phyloP scores from a whole-genome alignment of 2,113 vertebrate species.

The Prietella phreatophila region DNA sequence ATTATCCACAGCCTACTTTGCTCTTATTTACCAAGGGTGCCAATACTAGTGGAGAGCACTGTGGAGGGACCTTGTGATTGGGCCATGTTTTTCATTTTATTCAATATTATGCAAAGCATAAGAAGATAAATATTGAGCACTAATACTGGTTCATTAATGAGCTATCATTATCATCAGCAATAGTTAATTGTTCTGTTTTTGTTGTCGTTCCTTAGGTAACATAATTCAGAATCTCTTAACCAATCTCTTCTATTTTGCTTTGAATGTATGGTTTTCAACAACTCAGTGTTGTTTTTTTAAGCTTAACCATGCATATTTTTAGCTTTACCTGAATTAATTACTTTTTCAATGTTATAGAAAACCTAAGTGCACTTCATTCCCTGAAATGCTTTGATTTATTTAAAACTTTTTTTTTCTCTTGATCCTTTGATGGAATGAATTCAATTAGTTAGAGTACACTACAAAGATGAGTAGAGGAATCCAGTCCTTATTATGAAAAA shows the following conservation, averaged over 20 bases:
- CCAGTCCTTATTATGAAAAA: constrained; percentile 67
- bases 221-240: background rate
- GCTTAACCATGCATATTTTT: background rate
- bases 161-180: background rate
- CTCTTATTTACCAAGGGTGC: too few species aligned
- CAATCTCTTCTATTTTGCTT: background rate
- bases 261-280: background rate
- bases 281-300: background rate
- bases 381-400: constrained; percentile 43
- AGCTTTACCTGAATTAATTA: background rate
- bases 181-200: background rate
- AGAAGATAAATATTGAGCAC: background rate
- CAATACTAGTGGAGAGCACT: too few species aligned
- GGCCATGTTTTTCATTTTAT: too few species aligned
- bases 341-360: background rate
- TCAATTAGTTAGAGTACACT: constrained; percentile 69
- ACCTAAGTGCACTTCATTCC: constrained; percentile 25
- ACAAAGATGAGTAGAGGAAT: constrained; percentile 67
- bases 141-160: background rate
- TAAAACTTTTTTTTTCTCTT: constrained; percentile 35
- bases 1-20: too few species aligned
- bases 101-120: background rate
- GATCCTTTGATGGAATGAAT: constrained; percentile 72
- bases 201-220: too few species aligned
- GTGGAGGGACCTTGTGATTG: too few species aligned